Evolutionary conservation across 2,797 vertebrate genomes (phyloP).

Genomic region (Syndactyla subalaris): DNA sequence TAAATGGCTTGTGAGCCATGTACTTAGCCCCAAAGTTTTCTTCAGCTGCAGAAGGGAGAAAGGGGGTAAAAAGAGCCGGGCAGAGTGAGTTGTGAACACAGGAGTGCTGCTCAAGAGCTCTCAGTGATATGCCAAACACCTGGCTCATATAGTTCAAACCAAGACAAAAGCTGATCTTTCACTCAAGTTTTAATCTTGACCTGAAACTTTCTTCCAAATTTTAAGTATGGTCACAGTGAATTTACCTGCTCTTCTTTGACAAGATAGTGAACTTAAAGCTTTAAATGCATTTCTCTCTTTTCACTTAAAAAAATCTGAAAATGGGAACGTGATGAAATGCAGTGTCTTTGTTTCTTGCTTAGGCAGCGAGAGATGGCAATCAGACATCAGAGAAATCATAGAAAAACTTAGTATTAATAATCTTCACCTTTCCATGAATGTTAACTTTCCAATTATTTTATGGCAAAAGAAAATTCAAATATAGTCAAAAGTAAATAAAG

Average conservation of each 20-base stretch:
- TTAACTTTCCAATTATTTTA: not conserved
- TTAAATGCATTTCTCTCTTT: not conserved
- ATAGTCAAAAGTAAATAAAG: not conserved
- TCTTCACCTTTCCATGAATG: not conserved
- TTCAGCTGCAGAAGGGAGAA: not conserved
- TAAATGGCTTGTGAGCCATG: not conserved
- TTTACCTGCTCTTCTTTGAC: not conserved
- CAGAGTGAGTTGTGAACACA: accelerated
- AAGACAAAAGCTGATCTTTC: not conserved
- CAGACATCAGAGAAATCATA: not conserved
- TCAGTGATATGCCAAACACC: not conserved
- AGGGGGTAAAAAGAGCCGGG: not conserved
- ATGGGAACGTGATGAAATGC: not conserved
- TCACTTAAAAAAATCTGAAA: not conserved
- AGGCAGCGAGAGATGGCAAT: not conserved
- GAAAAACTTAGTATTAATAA: not conserved
- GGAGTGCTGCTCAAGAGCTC: not conserved
- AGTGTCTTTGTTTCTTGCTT: not conserved
- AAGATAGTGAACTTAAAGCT: not conserved
- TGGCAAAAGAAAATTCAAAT: not conserved
- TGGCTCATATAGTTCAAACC: not conserved
- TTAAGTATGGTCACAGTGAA: not conserved
- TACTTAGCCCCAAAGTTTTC: not conserved
- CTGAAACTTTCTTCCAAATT: not conserved
- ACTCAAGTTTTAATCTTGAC: not conserved